Evolutionary conservation across 2,797 vertebrate species (phyloP).

Genomic region (Micrastur ruficollis): DNA sequence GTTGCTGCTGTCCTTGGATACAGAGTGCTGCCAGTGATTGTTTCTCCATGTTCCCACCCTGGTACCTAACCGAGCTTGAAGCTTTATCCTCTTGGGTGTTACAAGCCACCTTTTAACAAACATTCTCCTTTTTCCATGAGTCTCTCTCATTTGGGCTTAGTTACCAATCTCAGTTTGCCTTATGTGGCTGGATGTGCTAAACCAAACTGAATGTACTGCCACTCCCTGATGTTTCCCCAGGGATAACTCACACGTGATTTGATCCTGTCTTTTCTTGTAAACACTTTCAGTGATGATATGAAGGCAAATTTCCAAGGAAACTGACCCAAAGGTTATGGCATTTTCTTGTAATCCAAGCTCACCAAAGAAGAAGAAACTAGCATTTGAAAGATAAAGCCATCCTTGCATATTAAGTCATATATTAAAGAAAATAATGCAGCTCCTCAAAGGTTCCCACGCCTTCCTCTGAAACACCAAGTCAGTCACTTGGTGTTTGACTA

Average conservation of each 20-base stretch:
- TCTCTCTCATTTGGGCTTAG: neutral
- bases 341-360: slow-evolving; percentile 16
- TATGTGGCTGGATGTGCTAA: neutral
- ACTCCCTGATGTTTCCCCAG: slow-evolving; percentile 23
- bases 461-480: neutral
- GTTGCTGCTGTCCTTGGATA: neutral
- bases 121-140: neutral
- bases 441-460: neutral
- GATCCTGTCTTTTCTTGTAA: slow-evolving; percentile 1
- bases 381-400: neutral
- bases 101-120: neutral
- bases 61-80: neutral
- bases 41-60: neutral
- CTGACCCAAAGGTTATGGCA: neutral
- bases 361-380: slow-evolving; percentile 25
- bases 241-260: slow-evolving; percentile 27
- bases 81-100: neutral
- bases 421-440: neutral
- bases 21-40: neutral
- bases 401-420: neutral
- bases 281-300: slow-evolving; percentile 19
- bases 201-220: slow-evolving; percentile 7
- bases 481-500: neutral
- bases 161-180: neutral
- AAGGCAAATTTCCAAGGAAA: slow-evolving; percentile 51